Conservation (phyloP, 2,113 vertebrate species). For the Larimichthys crocea region DNA sequence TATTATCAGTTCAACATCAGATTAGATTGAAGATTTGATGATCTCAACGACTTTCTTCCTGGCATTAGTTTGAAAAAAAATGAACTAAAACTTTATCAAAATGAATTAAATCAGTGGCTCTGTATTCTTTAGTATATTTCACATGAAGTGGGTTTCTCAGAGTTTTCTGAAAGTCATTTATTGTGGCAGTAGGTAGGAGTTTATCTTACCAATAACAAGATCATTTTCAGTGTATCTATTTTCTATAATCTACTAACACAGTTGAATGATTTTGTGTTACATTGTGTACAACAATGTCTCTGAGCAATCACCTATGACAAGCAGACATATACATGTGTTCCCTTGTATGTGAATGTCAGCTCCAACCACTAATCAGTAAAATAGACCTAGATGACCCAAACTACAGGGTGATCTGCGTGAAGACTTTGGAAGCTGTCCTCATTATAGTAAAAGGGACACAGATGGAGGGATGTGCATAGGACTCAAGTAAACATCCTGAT, state of each 20-base stretch:
- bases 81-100: no score
- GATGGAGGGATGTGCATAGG: constrained; percentile 27
- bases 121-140: no score
- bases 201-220: not conserved
- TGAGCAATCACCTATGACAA: not conserved
- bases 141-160: no score
- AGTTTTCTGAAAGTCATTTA: no score
- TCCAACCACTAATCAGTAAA: not conserved
- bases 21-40: no score
- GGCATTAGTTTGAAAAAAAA: no score
- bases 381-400: not conserved
- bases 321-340: not conserved
- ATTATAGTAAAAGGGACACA: constrained; percentile 16
- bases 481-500: constrained; percentile 54
- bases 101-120: no score
- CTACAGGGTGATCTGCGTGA: not conserved
- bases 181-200: no score
- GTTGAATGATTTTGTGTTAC: not conserved
- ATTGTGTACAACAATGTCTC: not conserved
- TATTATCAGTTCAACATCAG: no score
- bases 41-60: no score
- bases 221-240: not conserved
- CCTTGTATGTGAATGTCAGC: not conserved
- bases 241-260: not conserved
- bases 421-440: not conserved